Evolutionary conservation across 2,888 invertebrate species (phyloP), one percentile per base, ranked within the genome.

Genomic region (Orthonychiurus folsomi): DNA sequence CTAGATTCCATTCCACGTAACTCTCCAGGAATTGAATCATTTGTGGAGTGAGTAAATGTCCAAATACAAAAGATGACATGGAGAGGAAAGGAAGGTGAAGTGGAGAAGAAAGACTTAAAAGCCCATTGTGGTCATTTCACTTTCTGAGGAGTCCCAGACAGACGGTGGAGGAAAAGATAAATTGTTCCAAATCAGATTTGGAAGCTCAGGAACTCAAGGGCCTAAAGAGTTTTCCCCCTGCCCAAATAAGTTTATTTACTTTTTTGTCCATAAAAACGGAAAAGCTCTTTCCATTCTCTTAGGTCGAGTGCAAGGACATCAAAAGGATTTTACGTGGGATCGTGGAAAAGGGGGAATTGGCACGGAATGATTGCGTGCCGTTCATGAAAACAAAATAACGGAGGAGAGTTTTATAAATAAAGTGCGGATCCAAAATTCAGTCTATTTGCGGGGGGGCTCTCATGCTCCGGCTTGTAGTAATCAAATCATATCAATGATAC

Each of bases 291-390:
- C 37, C 5, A n/a, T n/a, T n/a, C 37, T 37, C 15, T 37, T 15
- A 37, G 37, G 37, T 37, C 37, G 37, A 37, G 37, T 37, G 37
- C 37, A 37, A 37, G 15, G 37, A 37, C 37, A 37, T 37, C 37
- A 37, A 37, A 37, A 37, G 37, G 37, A 37, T 37, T 37, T 37
- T 37, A 37, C n/a, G n/a, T n/a, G n/a, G n/a, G n/a, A n/a, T n/a
- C n/a, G n/a, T n/a, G n/a, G n/a, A n/a, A n/a, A n/a, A n/a, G n/a
- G n/a, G n/a, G n/a, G n/a, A n/a, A n/a, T n/a, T n/a, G n/a, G n/a
- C n/a, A n/a, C n/a, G n/a, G n/a, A n/a, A n/a, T n/a, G n/a, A n/a
- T n/a, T n/a, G n/a, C n/a, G n/a, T n/a, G n/a, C n/a, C n/a, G n/a
- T n/a, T n/a, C n/a, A n/a, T n/a, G n/a, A n/a, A n/a, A n/a, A n/a